A percentile compares a stretch with the other conserved stretches of the same genome.
Conservation (phyloP, 2,797 vertebrate genomes). For the Amblyopsis hoosieri region DNA sequence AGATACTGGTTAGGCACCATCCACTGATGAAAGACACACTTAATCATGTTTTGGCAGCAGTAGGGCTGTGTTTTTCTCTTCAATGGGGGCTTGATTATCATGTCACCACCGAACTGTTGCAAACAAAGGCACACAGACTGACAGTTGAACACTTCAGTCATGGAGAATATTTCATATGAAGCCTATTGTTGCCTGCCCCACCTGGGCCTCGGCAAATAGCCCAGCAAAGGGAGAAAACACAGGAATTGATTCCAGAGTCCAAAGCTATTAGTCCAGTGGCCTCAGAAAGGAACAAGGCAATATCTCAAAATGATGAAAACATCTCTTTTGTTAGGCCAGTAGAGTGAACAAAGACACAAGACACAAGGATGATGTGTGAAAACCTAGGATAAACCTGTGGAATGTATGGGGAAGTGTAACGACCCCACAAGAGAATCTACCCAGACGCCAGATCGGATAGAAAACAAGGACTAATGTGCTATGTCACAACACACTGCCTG, state of each 20-base stretch:
- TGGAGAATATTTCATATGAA: slow-evolving; percentile 67
- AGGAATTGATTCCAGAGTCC: slow-evolving; percentile 54
- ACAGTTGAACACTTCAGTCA: slow-evolving; percentile 54
- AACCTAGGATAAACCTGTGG: slow-evolving; percentile 52
- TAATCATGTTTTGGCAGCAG: slow-evolving; percentile 51
- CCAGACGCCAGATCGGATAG: slow-evolving; percentile 13
- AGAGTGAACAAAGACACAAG: slow-evolving; percentile 43
- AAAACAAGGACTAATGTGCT: slow-evolving; percentile 37
- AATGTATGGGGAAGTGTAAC: slow-evolving; percentile 57
- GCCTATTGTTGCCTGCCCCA: slow-evolving; percentile 64
- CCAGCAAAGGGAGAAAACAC: slow-evolving; percentile 54
- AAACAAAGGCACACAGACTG: slow-evolving; percentile 45
- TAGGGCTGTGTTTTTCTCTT: slow-evolving; percentile 38
- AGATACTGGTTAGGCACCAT: slow-evolving; percentile 39
- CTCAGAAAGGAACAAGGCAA: slow-evolving; percentile 62
- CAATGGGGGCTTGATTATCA: slow-evolving; percentile 48
- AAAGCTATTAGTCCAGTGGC: slow-evolving; percentile 66
- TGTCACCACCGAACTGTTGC: slow-evolving; percentile 59
- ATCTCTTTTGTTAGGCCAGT: slow-evolving; percentile 39
- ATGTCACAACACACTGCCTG: slow-evolving; percentile 5
- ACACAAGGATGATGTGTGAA: slow-evolving; percentile 47
- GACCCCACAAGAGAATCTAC: slow-evolving; percentile 19
- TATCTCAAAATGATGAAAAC: slow-evolving; percentile 70
- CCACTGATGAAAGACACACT: slow-evolving; percentile 50
- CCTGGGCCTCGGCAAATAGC: slow-evolving; percentile 60